Conservation (phyloP, 2,113 vertebrate genomes). For the Macaca nemestrina region DNA sequence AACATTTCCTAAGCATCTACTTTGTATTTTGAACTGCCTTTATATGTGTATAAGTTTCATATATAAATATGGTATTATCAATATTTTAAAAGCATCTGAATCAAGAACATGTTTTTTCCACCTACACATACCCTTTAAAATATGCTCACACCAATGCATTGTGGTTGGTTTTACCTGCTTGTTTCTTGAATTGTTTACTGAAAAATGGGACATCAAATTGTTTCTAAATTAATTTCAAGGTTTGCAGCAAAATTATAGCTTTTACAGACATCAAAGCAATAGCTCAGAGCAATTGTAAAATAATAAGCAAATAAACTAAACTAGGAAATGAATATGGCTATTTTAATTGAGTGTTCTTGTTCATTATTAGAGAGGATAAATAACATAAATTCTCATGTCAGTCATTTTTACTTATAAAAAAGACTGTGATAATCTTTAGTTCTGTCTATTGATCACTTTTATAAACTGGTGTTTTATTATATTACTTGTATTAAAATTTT, state of each 20-base stretch:
- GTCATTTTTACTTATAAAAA: conserved; percentile 45
- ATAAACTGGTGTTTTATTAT: conserved; percentile 50
- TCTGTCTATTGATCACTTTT: conserved; percentile 32
- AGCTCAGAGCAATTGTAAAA: conserved; percentile 37
- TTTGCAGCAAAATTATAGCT: conserved; percentile 56
- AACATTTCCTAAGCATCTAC: conserved; percentile 48
- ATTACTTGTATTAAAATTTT: conserved; percentile 38
- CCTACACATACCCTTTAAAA: conserved; percentile 7
- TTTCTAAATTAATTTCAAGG: conserved; percentile 66
- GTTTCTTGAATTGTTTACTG: conserved; percentile 33
- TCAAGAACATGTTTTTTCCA: conserved; percentile 38
- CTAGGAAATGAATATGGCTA: conserved; percentile 21
- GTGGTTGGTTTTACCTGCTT: conserved; percentile 55
- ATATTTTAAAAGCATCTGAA: conserved; percentile 60
- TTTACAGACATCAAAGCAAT: conserved; percentile 50
- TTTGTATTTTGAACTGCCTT: conserved; percentile 9
- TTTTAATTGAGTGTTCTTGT: conserved; percentile 35
- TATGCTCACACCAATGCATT: background rate
- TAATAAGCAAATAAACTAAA: conserved; percentile 41
- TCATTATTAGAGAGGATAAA: conserved; percentile 40
- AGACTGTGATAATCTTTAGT: conserved; percentile 6
- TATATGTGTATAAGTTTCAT: background rate
- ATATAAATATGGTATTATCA: conserved; percentile 39
- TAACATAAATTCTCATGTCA: conserved; percentile 38
- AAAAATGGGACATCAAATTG: conserved; percentile 52